These are phyloP conservation scores for Drosophila pseudotalamancana DNA, from an alignment of 2,888 invertebrate genomes.

Conservation along the genomic window DNA sequence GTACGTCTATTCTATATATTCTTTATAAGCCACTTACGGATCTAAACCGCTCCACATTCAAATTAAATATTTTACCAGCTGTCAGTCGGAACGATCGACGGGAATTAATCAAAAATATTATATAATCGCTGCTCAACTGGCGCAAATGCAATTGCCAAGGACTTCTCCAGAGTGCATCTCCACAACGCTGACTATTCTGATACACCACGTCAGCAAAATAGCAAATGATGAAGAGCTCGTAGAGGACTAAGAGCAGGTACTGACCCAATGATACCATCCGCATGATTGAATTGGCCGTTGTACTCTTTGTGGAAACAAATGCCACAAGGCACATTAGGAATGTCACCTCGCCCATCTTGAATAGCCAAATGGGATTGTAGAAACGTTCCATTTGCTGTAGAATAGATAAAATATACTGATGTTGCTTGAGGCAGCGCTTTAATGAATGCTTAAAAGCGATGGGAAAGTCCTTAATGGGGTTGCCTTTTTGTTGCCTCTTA, in stretches of 20 bases:
- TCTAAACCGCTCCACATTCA: slow-evolving; percentile 72
- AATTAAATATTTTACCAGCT: slow-evolving; percentile 75
- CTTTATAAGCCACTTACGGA: slow-evolving; percentile 35
- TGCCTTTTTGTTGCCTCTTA: background rate
- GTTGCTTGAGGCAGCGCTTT: slow-evolving; percentile 74
- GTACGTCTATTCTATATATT: background rate
- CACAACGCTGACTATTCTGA: slow-evolving; percentile 75
- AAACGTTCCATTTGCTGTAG: slow-evolving; percentile 79
- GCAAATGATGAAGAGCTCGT: slow-evolving; percentile 80
- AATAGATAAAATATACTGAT: slow-evolving; percentile 75
- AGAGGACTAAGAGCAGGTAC: slow-evolving; percentile 73
- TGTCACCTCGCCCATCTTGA: slow-evolving; percentile 79
- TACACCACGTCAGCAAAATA: slow-evolving; percentile 76
- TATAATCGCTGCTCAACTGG: slow-evolving; percentile 68
- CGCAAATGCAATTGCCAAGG: slow-evolving; percentile 76
- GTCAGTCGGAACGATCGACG: slow-evolving; percentile 67
- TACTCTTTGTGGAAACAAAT: slow-evolving; percentile 81
- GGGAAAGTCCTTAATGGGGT: slow-evolving; percentile 33
- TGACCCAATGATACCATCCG: slow-evolving; percentile 71
- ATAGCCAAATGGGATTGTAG: slow-evolving; percentile 79
- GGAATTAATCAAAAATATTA: slow-evolving; percentile 72
- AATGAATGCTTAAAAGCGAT: slow-evolving; percentile 64
- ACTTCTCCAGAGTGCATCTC: slow-evolving; percentile 75
- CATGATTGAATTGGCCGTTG: slow-evolving; percentile 71
- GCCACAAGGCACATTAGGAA: slow-evolving; percentile 81